Evolutionary conservation across 2,888 invertebrate genomes (phyloP).

Genomic region (Lithophane ornitopus): DNA sequence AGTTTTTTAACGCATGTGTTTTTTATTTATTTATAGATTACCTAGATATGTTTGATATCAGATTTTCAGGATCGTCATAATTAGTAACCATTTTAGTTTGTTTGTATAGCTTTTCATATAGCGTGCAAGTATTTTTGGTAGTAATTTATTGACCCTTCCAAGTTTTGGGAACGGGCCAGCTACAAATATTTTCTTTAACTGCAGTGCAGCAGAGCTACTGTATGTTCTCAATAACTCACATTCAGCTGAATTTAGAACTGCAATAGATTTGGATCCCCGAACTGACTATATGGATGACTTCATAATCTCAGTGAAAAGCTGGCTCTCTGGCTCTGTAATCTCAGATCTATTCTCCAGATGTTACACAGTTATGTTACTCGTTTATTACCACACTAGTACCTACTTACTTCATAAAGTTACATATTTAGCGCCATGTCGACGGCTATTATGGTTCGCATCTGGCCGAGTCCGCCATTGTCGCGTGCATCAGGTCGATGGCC

Average conservation of each 20-base stretch:
- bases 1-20: conserved; percentile 26
- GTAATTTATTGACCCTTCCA: conserved; percentile 34
- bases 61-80: not conserved
- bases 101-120: conserved; percentile 12
- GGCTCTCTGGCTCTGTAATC: conserved; percentile 30
- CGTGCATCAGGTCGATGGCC: conserved; percentile 70
- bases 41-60: not conserved
- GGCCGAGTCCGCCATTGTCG: conserved; percentile 53
- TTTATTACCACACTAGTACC: conserved; percentile 22
- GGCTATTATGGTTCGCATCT: conserved; percentile 45
- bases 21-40: conserved; percentile 34
- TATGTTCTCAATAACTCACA: conserved; percentile 1
- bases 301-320: not conserved
- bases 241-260: not conserved
- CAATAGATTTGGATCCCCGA: not conserved
- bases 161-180: conserved; percentile 40
- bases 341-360: conserved; percentile 44
- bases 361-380: conserved; percentile 33
- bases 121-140: conserved; percentile 20
- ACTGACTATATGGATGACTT: not conserved
- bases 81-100: not conserved
- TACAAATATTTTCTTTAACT: conserved; percentile 28
- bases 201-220: conserved; percentile 27
- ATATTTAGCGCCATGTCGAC: conserved; percentile 37
- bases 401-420: conserved; percentile 25